Evolutionary conservation across 2,888 invertebrate genomes (phyloP).

Genomic region (Aradus depressus): DNA sequence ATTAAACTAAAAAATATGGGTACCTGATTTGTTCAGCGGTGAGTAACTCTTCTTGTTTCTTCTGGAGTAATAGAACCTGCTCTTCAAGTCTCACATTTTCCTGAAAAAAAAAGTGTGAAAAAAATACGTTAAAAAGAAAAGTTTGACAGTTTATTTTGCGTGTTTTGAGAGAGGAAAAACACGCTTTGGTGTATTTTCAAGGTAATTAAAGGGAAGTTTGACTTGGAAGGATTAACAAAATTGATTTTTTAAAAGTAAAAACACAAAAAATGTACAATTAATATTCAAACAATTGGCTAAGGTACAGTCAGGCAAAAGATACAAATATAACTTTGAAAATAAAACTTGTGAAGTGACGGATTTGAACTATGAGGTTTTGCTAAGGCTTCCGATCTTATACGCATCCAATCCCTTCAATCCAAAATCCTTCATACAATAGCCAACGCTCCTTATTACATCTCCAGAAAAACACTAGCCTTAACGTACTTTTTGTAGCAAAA

Average conservation of each 20-base stretch:
- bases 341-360: too few species aligned
- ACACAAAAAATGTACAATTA: not conserved
- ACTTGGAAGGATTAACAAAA: not conserved
- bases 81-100: constrained; percentile 61
- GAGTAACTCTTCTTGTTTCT: constrained; percentile 66
- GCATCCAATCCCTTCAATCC: too few species aligned
- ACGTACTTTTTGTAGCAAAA: too few species aligned
- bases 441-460: too few species aligned
- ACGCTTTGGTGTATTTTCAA: not conserved
- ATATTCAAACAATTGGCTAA: too few species aligned
- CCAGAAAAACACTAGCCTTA: too few species aligned
- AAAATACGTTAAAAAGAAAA: too few species aligned
- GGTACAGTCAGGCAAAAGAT: too few species aligned
- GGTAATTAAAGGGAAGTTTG: not conserved
- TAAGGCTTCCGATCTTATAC: too few species aligned
- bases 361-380: too few species aligned
- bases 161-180: not conserved
- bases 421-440: too few species aligned
- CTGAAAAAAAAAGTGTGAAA: constrained; percentile 42
- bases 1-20: not conserved
- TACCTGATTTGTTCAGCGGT: constrained; percentile 77
- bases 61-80: constrained; percentile 51
- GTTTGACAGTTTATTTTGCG: not conserved
- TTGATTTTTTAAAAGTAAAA: not conserved
- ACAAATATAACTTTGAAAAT: too few species aligned